Base-by-base conservation (phyloP, 2,113 vertebrate genomes). In the Sardina pilchardus region DNA sequence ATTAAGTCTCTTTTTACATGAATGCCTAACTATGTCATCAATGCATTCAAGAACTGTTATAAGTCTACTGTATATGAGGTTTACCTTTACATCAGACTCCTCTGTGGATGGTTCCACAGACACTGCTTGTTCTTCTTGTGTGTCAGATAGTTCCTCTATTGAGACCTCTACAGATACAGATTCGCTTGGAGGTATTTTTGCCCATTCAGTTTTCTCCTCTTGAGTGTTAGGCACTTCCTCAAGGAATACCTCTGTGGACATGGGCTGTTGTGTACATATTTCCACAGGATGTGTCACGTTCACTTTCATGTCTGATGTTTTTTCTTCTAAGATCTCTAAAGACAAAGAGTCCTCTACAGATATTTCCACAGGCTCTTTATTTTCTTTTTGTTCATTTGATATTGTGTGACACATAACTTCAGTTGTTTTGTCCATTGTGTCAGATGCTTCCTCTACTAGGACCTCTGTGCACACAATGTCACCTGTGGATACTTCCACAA, bases 341-440 rank as follows among this genome's bases (percentile, higher is more conserved):
- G 30, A 78, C 71, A 78, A 12, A 17, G 9, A 36, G 71, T 78
- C 71, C 26, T 78, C 71, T 78, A 78, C 14, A 16, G 71, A 36
- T 30, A 78, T 78, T 36, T 78, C 42, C 67, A 81, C 36, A 81
- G n/a, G 30, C 26, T 81, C 71, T 81, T 89, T 45, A 56, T 83
- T 82, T 24, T 50, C 84, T 4, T 71, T 81, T 43, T 26, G 53
- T 26, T 34, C 45, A 67, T 81, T 56, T 53, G 21, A 44, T 53
- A 78, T 21, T 43, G 82, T 24, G 53, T 43, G 26, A 83, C 3
- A 16, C 78, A 47, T 83, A 36, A 80, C 9, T n/a, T 67, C 87
- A 85, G 50, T 81, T 39, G 50, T 83, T 39, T 83, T 83, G n/a
- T 50, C 84, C 45, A 39, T 34, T 78, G 71, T 78, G 71, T 17